These are phyloP conservation scores for Catotricha subobsoleta DNA, from an alignment of 2,888 invertebrate species.

Conservation along the genomic window DNA sequence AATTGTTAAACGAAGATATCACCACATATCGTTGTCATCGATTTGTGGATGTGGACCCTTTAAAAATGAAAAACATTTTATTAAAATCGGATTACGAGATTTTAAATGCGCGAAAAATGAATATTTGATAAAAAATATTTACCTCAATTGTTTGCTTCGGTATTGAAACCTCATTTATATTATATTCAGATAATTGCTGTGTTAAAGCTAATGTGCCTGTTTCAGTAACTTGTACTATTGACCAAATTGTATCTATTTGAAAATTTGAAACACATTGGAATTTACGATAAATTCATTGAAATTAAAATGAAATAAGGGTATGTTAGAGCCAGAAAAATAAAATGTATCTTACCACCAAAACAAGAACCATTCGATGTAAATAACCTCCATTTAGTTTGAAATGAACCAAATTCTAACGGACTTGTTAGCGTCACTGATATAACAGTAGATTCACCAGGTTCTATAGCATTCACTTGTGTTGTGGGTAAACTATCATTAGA, in stretches of 20 bases:
- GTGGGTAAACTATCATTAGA: slow-evolving; percentile 33
- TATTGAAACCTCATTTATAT: neutral
- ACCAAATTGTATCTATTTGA: slow-evolving; percentile 34
- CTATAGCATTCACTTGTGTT: slow-evolving; percentile 43
- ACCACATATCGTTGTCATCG: slow-evolving; percentile 4
- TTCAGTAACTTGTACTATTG: slow-evolving; percentile 62
- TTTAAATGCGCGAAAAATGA: neutral
- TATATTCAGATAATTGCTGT: slow-evolving; percentile 39
- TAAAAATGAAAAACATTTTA: neutral
- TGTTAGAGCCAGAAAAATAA: slow-evolving; percentile 5
- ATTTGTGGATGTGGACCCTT: slow-evolving; percentile 2
- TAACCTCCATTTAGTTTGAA: slow-evolving; percentile 79
- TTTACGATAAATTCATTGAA: neutral
- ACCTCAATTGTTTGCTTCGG: neutral
- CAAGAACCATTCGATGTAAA: slow-evolving; percentile 71
- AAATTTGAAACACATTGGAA: slow-evolving; percentile 4
- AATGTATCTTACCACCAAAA: slow-evolving; percentile 61
- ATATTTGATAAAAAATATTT: neutral
- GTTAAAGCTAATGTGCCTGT: slow-evolving; percentile 64
- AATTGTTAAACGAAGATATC: neutral
- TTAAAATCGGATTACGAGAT: neutral
- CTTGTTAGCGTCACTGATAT: slow-evolving; percentile 65
- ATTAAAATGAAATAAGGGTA: neutral
- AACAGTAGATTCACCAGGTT: slow-evolving; percentile 58
- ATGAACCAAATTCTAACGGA: slow-evolving; percentile 53